Base-by-base conservation (phyloP, 2,113 vertebrate genomes). In the Aegypius monachus region DNA sequence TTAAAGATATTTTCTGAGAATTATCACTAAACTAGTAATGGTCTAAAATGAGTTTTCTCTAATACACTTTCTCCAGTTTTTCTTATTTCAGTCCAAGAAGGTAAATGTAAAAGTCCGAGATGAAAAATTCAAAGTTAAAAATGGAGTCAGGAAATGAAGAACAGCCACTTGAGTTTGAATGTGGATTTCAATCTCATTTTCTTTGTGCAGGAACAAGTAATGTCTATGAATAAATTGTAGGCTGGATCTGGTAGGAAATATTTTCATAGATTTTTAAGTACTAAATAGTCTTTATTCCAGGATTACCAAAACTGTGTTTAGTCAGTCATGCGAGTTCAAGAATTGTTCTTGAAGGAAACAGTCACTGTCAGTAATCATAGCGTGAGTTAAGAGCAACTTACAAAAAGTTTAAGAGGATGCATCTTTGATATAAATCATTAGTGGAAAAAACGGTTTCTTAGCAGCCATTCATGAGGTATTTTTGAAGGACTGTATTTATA, bases 401-500 rank as follows among this genome's bases (percentile, higher is more conserved):
- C 3, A 50, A 66, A 62, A 45, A 18, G 34, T 55, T 88, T 48
- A 78, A 72, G 55, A 70, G 27, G 23, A 38, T 2, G 29, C 36
- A 80, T 66, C 31, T 56, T 78, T 70, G 13, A 38, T 75, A n/a
- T 55, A 86, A 65, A 80, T 58, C 34, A 68, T 78, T 94, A 87
- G 73, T 79, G 73, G 58, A 65, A 96, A 91, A 91, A 74, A 18
- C 7, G 89, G 53, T 92, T 90, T 88, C 90, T 94, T 92, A 94
- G 82, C 79, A 97, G 96, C 65, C 40, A 34, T 86, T 94, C 71
- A 4, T 71, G 79, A 97, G 42, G 71, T 88, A 65, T 53, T 82
- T 83, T 38, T 95, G 73, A 90, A 97, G 85, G 70, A 77, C 26
- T 53, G 11, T 80, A 43, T 43, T 74, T 96, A 82, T 89, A 93